phyloP scores from a whole-genome alignment of 1,140 invertebrate species.

The Hetaerina americana region DNA sequence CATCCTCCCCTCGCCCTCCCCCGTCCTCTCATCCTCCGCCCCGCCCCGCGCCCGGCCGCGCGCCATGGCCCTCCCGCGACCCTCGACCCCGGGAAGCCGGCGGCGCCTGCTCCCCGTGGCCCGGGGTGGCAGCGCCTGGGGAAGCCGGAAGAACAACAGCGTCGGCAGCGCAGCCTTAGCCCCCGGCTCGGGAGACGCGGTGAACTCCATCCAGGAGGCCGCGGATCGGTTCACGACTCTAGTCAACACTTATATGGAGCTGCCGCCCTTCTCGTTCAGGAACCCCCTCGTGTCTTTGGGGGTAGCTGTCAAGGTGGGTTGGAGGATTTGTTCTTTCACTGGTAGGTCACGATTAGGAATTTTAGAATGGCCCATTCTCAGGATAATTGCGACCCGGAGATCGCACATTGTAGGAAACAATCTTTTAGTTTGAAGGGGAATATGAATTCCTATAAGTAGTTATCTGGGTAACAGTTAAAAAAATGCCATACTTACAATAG shows the following conservation, averaged over 20 bases:
- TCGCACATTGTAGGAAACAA: too few relatives aligned
- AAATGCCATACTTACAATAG: too few relatives aligned
- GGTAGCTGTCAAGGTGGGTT: conserved; percentile 58
- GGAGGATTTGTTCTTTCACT: too few relatives aligned
- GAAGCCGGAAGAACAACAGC: too few relatives aligned
- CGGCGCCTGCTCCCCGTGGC: neutral
- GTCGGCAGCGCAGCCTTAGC: too few relatives aligned
- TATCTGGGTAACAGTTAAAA: too few relatives aligned
- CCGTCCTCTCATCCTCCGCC: conserved; percentile 39
- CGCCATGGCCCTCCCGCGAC: neutral
- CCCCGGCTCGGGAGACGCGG: too few relatives aligned
- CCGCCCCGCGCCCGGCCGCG: conserved; percentile 32
- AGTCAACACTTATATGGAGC: conserved; percentile 65
- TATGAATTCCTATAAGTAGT: too few relatives aligned
- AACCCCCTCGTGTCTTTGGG: conserved; percentile 59
- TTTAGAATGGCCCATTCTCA: too few relatives aligned
- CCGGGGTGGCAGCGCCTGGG: neutral
- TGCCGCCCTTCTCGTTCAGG: conserved; percentile 70
- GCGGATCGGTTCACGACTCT: conserved; percentile 60
- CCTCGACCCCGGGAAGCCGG: neutral
- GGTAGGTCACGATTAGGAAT: too few relatives aligned
- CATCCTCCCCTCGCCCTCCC: conserved; percentile 24
- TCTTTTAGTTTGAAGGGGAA: too few relatives aligned
- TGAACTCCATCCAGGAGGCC: conserved; percentile 30
- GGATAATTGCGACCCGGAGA: too few relatives aligned